Percentiles rank a stretch among this genome's conserved stretches.
phyloP scores from a whole-genome alignment of 2,113 vertebrate genomes.

The Thinocorus orbignyianus region DNA sequence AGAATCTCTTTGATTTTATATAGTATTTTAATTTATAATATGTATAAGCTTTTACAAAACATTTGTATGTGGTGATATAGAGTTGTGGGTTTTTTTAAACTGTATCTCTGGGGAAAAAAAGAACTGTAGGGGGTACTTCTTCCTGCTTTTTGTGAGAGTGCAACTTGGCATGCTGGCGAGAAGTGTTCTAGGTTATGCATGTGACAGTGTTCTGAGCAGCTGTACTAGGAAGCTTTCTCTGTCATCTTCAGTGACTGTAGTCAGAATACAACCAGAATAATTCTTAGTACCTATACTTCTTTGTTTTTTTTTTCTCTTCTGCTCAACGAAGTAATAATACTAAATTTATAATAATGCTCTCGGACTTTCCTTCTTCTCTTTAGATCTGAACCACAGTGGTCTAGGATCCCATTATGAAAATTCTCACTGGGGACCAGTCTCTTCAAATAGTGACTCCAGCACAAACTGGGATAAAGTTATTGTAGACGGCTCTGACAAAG shows the following conservation, averaged over 20 bases:
- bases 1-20: background rate
- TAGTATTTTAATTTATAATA: background rate
- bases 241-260: background rate
- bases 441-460: slow-evolving; percentile 88
- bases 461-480: slow-evolving; percentile 93
- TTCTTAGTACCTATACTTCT: background rate
- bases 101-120: background rate
- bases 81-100: background rate
- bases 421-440: slow-evolving; percentile 89
- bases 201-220: background rate
- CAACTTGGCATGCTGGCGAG: background rate
- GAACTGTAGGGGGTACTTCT: background rate
- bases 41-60: background rate
- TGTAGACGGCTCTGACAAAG: slow-evolving; percentile 88
- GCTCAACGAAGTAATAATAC: background rate
- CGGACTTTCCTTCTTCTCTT: slow-evolving; percentile 47
- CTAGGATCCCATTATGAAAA: slow-evolving; percentile 96
- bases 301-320: background rate
- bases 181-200: background rate
- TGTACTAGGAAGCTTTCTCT: background rate
- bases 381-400: slow-evolving; percentile 91
- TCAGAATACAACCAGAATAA: background rate
- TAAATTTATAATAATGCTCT: background rate
- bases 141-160: background rate
- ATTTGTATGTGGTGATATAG: background rate